Percentiles rank a stretch among this genome's conserved stretches.
Conservation (phyloP, 2,888 invertebrate species). For the Protophormia terraenovae region DNA sequence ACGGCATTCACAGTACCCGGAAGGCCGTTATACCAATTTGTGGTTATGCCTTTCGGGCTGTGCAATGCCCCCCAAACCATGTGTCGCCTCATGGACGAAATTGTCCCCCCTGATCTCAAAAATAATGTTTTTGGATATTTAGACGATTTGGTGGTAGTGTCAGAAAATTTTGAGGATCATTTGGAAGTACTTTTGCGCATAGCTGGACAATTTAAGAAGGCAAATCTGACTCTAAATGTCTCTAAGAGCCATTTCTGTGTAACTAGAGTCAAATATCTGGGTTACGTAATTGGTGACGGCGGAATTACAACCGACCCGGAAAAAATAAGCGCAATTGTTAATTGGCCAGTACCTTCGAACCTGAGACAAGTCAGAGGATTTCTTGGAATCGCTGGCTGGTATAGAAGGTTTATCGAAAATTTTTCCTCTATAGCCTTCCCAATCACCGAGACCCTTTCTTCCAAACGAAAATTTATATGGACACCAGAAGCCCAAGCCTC, state of each 20-base stretch:
- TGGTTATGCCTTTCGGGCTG: too few relatives aligned
- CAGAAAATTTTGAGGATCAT: slow-evolving; percentile 47
- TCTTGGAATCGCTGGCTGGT: slow-evolving; percentile 60
- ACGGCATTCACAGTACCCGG: slow-evolving; percentile 65
- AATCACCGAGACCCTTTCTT: slow-evolving; percentile 2
- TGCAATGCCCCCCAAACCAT: slow-evolving; percentile 56
- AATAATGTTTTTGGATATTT: slow-evolving; percentile 55
- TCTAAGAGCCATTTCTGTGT: neutral
- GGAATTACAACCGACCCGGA: slow-evolving; percentile 59
- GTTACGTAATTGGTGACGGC: neutral
- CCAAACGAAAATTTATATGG: neutral
- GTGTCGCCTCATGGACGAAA: slow-evolving; percentile 51
- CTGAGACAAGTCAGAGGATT: slow-evolving; percentile 47
- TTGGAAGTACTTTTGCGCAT: slow-evolving; percentile 14
- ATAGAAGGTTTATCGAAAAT: slow-evolving; percentile 24
- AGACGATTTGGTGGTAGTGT: slow-evolving; percentile 42
- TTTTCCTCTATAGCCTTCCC: slow-evolving; percentile 36
- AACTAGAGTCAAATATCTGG: neutral
- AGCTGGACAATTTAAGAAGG: slow-evolving; percentile 31
- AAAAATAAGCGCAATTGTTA: slow-evolving; percentile 36
- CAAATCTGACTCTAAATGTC: slow-evolving; percentile 53
- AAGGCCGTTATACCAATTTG: slow-evolving; percentile 66
- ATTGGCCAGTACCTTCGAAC: neutral
- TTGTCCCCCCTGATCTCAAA: slow-evolving; percentile 50
- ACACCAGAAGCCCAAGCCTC: slow-evolving; percentile 8